Evolutionary conservation across 2,113 vertebrate species (phyloP), one percentile per base, ranked within the genome.

Genomic region (Polypterus bichir): DNA sequence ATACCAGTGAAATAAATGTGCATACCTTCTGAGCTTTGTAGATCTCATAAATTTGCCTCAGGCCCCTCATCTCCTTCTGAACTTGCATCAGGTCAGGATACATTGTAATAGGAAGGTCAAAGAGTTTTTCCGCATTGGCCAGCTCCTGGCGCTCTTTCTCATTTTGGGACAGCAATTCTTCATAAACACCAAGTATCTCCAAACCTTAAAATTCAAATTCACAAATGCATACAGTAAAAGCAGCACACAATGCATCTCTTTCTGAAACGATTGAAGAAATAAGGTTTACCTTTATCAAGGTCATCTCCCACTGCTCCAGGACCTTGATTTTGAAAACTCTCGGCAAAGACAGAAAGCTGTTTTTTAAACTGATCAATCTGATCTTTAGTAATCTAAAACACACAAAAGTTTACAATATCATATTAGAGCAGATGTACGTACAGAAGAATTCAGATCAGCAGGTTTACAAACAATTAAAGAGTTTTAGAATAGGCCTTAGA

Each of bases 291-390:
- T 87, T 79, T 86, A 10, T 97, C 93, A 46, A 99, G 86, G 76
- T 94, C 69, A 6, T 93, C 86, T 3, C 90, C 93, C 47, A 92
- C 88, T 63, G 90, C 79, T 61, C 92, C 93, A 45, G 94, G 96
- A 0, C 96, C 96, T 47, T 90, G 72, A 0, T 46, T 63, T 47
- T 79, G 73, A 63, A 97, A 93, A 54, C 81, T 87, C 4, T 75
- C 80, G 2, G 88, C 75, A 69, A 98, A 99, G 27, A 80, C 69
- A 2, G 67, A 73, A 57, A 89, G 63, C 44, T 89, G 79, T 62
- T 70, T 73, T 58, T 75, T 81, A 62, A 82, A 96, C 47, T 81
- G 81, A 44, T 77, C 62, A 62, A 80, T 79, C 49, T 91, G 83
- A 1, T 81, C 72, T n/a, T 83, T 72, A n/a, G 89, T 93, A 54